phyloP scores from a whole-genome alignment of 2,113 vertebrate genomes.

The Apodemus sylvaticus region DNA sequence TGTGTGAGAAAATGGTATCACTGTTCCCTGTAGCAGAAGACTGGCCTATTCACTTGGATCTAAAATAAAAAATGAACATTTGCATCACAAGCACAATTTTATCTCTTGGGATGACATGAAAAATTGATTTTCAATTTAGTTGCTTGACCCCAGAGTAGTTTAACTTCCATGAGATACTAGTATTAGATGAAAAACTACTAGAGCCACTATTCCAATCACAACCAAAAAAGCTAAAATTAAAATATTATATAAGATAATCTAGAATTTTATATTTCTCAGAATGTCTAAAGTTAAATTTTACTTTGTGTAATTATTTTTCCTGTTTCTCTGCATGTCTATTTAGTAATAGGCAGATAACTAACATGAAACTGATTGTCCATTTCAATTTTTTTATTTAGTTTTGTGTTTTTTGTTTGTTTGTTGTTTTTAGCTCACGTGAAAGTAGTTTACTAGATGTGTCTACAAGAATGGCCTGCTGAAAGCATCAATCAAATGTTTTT shows the following conservation, averaged over 20 bases:
- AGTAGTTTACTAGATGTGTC: neutral
- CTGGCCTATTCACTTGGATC: neutral
- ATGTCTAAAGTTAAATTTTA: neutral
- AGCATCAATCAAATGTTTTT: neutral
- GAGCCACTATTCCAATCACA: neutral
- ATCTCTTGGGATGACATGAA: neutral
- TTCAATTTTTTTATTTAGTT: neutral
- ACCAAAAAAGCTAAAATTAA: neutral
- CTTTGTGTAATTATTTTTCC: neutral
- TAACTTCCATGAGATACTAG: neutral
- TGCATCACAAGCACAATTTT: neutral
- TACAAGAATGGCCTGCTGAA: neutral
- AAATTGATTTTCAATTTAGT: neutral
- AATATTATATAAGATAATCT: neutral
- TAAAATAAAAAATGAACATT: neutral
- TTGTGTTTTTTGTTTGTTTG: neutral
- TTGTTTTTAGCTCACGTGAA: neutral
- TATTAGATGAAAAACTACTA: neutral
- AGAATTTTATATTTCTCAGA: neutral
- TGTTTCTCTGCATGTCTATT: neutral
- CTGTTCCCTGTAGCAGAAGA: neutral
- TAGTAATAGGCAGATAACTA: neutral
- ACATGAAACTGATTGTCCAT: neutral
- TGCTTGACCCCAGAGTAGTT: neutral
- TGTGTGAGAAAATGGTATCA: neutral